These are phyloP conservation scores for Cosmopolites sordidus DNA, from an alignment of 2,888 invertebrate species.

Conservation along the genomic window DNA sequence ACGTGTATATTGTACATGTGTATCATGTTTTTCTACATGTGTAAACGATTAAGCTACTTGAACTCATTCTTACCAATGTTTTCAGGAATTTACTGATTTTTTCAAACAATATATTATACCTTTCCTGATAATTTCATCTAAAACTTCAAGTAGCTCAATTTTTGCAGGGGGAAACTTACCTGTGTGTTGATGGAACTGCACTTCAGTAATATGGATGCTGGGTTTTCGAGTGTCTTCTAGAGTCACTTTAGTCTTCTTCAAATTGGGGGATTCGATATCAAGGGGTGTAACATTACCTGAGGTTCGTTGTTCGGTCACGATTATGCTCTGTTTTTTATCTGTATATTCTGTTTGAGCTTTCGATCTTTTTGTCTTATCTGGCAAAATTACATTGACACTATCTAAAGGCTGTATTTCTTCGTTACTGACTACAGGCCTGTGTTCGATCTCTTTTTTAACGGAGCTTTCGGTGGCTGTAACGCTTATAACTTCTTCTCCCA, in stretches of 20 bases:
- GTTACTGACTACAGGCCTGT: constrained; percentile 47
- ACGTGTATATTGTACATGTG: constrained; percentile 14
- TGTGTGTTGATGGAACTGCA: constrained; percentile 49
- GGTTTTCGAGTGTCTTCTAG: constrained; percentile 43
- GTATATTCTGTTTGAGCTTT: constrained; percentile 34
- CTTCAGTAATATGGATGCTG: constrained; percentile 49
- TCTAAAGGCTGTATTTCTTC: constrained; percentile 44
- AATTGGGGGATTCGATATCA: constrained; percentile 45
- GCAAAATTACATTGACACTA: constrained; percentile 39
- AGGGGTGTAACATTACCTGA: constrained; percentile 51
- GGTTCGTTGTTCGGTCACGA: constrained; percentile 50
- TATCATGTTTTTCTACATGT: constrained; percentile 1
- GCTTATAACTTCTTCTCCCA: constrained; percentile 45
- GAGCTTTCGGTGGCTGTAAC: constrained; percentile 48
- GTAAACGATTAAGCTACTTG: neutral
- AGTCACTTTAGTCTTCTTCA: constrained; percentile 47
- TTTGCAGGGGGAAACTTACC: constrained; percentile 46
- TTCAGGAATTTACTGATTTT: neutral
- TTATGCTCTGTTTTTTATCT: constrained; percentile 46
- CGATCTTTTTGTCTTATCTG: constrained; percentile 34
- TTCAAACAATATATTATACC: neutral
- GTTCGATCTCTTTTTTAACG: constrained; percentile 48
- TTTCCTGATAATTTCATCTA: neutral
- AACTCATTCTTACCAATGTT: neutral
- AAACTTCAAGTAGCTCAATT: constrained; percentile 9